Percentiles rank a stretch among this genome's conserved stretches.
These are phyloP conservation scores for Sycophila sp. DNA, from an alignment of 1,140 invertebrate species.

Conservation along the genomic window DNA sequence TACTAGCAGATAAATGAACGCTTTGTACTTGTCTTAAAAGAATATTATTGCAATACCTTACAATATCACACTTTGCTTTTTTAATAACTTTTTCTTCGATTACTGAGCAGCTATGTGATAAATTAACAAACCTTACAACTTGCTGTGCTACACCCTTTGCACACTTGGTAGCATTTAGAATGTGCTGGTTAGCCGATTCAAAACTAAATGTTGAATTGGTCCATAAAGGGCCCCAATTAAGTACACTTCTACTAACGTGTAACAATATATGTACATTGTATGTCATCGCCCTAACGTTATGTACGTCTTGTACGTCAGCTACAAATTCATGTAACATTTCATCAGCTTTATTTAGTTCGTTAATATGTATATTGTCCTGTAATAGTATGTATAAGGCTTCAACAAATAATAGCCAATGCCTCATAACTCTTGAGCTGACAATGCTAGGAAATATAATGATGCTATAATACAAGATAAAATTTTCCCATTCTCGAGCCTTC, in stretches of 20 bases:
- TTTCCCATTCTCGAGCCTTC: slow-evolving; percentile 34
- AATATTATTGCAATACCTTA: too few species aligned
- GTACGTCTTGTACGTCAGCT: slow-evolving; percentile 1
- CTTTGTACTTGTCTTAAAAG: too few species aligned
- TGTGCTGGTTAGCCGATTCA: background rate
- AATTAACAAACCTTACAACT: background rate
- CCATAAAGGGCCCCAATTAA: slow-evolving; percentile 6
- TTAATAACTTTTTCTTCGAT: too few species aligned
- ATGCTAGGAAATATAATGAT: slow-evolving; percentile 4
- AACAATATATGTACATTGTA: slow-evolving; percentile 32
- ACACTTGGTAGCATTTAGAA: background rate
- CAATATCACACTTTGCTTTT: too few species aligned
- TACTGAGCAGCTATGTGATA: background rate
- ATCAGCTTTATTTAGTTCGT: slow-evolving; percentile 14
- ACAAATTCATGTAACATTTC: slow-evolving; percentile 30
- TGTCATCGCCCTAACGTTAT: slow-evolving; percentile 22
- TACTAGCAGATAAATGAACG: background rate
- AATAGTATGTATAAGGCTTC: slow-evolving; percentile 27
- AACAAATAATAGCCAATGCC: slow-evolving; percentile 26
- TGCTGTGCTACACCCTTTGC: background rate
- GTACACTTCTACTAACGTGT: slow-evolving; percentile 19
- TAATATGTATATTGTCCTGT: slow-evolving; percentile 17
- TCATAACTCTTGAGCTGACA: background rate
- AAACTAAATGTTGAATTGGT: too few species aligned
- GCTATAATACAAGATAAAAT: slow-evolving; percentile 25